These are phyloP conservation scores for Nycteola revayana DNA, from an alignment of 2,888 invertebrate species.

Conservation along the genomic window DNA sequence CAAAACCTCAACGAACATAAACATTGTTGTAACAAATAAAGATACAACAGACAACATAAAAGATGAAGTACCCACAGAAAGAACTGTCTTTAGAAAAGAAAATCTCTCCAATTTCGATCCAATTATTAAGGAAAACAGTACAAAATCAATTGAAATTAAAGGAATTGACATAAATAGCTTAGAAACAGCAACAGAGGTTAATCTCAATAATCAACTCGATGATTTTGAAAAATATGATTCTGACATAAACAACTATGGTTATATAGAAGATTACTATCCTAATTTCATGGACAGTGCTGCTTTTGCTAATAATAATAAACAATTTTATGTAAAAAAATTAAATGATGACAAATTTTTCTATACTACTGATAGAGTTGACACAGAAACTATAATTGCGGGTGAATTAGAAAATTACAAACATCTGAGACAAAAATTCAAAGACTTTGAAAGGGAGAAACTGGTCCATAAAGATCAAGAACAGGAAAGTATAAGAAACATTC, in stretches of 20 bases:
- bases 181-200: conserved; percentile 5
- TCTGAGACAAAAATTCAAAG: conserved; percentile 5
- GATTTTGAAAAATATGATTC: conserved; percentile 4
- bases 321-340: conserved; percentile 38
- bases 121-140: conserved; percentile 2
- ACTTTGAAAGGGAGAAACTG: conserved; percentile 13
- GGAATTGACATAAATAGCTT: no score
- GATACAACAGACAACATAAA: neutral
- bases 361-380: conserved; percentile 37
- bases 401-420: conserved; percentile 3
- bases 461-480: conserved; percentile 11
- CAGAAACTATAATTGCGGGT: conserved; percentile 2
- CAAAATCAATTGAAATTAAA: conserved; percentile 2
- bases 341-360: conserved; percentile 51
- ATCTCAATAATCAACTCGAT: conserved; percentile 1
- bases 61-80: conserved; percentile 15
- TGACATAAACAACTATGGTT: conserved; percentile 30
- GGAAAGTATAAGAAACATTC: neutral
- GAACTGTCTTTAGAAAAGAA: conserved; percentile 1
- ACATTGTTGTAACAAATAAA: neutral
- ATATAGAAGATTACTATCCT: conserved; percentile 63
- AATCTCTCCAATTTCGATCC: conserved; percentile 4
- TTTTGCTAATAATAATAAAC: conserved; percentile 42
- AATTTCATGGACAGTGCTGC: conserved; percentile 51
- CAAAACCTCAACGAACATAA: conserved; percentile 9